These are phyloP conservation scores for Etia nguti DNA, from an alignment of 2,113 vertebrate genomes.

Conservation along the genomic window DNA sequence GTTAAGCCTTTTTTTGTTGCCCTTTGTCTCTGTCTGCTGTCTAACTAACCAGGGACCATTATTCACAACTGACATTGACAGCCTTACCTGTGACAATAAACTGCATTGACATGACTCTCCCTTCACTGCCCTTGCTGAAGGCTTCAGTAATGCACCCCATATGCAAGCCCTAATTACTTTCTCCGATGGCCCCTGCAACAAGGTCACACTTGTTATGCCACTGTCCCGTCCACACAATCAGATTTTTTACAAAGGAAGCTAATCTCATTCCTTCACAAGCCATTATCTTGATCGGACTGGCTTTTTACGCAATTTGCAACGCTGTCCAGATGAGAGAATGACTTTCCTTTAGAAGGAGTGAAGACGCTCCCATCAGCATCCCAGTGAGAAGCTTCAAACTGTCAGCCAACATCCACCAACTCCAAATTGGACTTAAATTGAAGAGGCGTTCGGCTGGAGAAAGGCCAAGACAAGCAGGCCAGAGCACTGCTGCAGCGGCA, in stretches of 20 bases:
- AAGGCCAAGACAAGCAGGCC: conserved; percentile 62
- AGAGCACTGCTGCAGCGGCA: conserved; percentile 36
- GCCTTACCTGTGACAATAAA: conserved; percentile 30
- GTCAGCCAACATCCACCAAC: conserved; percentile 72
- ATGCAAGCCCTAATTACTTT: conserved; percentile 66
- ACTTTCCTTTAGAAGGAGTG: conserved; percentile 55
- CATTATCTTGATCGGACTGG: conserved; percentile 70
- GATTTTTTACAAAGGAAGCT: conserved; percentile 67
- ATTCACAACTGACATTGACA: background rate
- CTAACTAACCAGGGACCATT: background rate
- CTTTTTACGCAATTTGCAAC: conserved; percentile 48
- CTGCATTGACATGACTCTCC: conserved; percentile 3
- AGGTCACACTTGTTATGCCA: conserved; percentile 66
- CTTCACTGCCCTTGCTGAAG: background rate
- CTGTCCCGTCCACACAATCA: conserved; percentile 61
- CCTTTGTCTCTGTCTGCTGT: background rate
- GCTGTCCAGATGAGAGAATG: conserved; percentile 58
- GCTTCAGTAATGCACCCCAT: conserved; percentile 27
- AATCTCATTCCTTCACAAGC: conserved; percentile 75
- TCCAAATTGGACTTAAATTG: conserved; percentile 73
- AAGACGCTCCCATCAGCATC: conserved; percentile 50
- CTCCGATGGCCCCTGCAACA: conserved; percentile 52
- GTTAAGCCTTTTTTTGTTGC: background rate
- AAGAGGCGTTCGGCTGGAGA: conserved; percentile 61
- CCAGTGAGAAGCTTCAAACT: conserved; percentile 71